Percentiles rank a stretch among this genome's conserved stretches.
These are phyloP conservation scores for Siderastrea siderea DNA, from an alignment of 92 coral and sea anemone species.

Conservation along the genomic window DNA sequence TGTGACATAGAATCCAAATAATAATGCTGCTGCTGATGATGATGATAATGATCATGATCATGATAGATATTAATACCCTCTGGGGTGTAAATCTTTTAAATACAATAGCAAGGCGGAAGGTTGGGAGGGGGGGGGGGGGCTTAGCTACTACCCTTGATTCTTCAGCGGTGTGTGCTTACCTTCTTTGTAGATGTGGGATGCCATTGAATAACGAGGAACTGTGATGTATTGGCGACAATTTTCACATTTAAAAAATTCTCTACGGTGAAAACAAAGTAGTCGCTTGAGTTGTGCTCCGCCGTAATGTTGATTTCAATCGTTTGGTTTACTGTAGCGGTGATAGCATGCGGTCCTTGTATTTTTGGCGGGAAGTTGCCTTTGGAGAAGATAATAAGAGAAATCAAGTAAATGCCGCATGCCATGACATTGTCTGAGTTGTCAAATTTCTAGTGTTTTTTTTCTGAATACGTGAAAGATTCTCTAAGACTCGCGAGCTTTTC, in stretches of 20 bases:
- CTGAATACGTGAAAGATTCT: no score
- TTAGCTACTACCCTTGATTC: not conserved
- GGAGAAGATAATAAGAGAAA: not conserved
- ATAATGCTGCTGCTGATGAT: no score
- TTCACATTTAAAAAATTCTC: slow-evolving; percentile 37
- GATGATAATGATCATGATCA: no score
- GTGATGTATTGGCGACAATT: slow-evolving; percentile 28
- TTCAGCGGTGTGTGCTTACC: not conserved
- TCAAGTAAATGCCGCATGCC: not conserved
- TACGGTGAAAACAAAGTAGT: slow-evolving; percentile 43
- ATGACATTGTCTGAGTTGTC: no score
- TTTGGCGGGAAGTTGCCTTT: slow-evolving; percentile 65
- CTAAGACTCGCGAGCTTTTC: no score
- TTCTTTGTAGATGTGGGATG: slow-evolving; percentile 27
- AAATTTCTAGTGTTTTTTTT: no score
- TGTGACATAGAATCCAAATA: no score
- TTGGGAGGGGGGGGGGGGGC: no score
- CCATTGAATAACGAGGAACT: slow-evolving; percentile 60
- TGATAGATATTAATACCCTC: no score
- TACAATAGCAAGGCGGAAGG: no score
- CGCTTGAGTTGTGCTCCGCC: slow-evolving; percentile 58
- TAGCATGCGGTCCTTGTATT: slow-evolving; percentile 56
- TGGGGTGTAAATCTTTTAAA: no score
- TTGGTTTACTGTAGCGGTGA: slow-evolving; percentile 59
- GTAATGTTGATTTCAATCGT: slow-evolving; percentile 56